phyloP scores from a whole-genome alignment of 2,797 vertebrate species.

The Vireo griseus region DNA sequence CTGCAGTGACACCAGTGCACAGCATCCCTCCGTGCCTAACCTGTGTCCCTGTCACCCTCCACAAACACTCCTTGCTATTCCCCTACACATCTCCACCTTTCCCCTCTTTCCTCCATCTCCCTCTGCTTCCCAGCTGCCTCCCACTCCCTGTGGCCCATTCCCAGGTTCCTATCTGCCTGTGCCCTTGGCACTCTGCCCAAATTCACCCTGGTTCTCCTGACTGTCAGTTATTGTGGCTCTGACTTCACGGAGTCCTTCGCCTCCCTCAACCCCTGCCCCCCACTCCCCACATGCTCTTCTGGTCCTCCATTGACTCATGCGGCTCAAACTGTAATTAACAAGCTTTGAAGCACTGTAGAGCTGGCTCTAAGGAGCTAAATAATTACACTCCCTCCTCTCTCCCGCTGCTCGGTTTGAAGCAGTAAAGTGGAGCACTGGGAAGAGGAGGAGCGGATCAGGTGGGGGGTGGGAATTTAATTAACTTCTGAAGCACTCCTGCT shows the following conservation, averaged over 20 bases:
- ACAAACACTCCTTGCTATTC: accelerated
- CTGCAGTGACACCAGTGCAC: accelerated
- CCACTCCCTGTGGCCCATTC: background rate
- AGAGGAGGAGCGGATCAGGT: constrained; percentile 16
- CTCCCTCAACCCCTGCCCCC: background rate
- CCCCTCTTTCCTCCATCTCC: background rate
- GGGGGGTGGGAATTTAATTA: constrained; percentile 42
- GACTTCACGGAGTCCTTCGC: background rate
- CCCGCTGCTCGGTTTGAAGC: background rate
- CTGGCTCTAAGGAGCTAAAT: constrained; percentile 39
- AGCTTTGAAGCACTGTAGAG: constrained; percentile 34
- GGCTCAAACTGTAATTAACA: constrained; percentile 52
- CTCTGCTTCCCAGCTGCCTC: background rate
- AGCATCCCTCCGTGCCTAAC: background rate
- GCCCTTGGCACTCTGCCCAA: accelerated
- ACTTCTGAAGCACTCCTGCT: background rate
- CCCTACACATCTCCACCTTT: no score
- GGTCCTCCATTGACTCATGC: background rate
- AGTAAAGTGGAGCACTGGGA: constrained; percentile 2
- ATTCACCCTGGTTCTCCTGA: background rate
- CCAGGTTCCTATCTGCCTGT: accelerated
- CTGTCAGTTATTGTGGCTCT: background rate
- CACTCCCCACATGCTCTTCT: background rate
- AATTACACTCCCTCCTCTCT: constrained; percentile 46
- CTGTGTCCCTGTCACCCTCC: accelerated